Evolutionary conservation across 23 tunicate genomes (phyloP), one percentile per base, ranked within the genome.

Genomic region (Phallusia fumigata): DNA sequence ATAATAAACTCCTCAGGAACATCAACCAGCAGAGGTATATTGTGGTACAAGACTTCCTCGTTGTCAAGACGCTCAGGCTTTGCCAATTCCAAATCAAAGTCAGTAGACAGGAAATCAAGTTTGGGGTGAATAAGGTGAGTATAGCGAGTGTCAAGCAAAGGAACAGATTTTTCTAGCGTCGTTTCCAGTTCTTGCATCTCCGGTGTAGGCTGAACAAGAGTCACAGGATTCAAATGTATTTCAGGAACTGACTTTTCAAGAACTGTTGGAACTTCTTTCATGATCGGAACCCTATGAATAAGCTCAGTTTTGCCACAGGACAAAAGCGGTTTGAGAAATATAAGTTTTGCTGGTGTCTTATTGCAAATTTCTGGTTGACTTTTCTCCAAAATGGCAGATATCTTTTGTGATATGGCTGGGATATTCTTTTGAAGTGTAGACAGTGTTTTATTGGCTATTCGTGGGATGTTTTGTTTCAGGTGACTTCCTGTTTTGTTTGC

Each of bases 1-100:
- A 85, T 65, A 40, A 85, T 64, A 45, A 85, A 85, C 47, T 85
- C 88, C 19, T 78, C 72, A 0, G 83, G 78, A 19, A 79, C 69
- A 1, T 85, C 65, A 22, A 45, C 78, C 30, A 85, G 78, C 73
- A 31, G 16, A 19, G 88, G 88, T 15, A 18, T 18, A 53, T 65
- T 69, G 50, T 78, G 78, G 10, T 30, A 15, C 3, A 78, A 65
- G 19, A 76, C 69, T 35, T 65, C 83, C 65, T 65, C 44, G 0
- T 64, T 53, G 47, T 78, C 83, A 24, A 30, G 35, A 13, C 78
- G 72, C 1, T 77, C 35, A 3, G 88, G 88, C 44, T 19, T 18
- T n/a, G 83, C 77, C 36, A 45, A 30, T 26, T 53, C 49, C 44
- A 85, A 47, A 6, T 85, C 83, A 35, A 85, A 85, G n/a, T 78